phyloP scores from a whole-genome alignment of 2,888 invertebrate genomes.

The Pharmacophagus antenor region DNA sequence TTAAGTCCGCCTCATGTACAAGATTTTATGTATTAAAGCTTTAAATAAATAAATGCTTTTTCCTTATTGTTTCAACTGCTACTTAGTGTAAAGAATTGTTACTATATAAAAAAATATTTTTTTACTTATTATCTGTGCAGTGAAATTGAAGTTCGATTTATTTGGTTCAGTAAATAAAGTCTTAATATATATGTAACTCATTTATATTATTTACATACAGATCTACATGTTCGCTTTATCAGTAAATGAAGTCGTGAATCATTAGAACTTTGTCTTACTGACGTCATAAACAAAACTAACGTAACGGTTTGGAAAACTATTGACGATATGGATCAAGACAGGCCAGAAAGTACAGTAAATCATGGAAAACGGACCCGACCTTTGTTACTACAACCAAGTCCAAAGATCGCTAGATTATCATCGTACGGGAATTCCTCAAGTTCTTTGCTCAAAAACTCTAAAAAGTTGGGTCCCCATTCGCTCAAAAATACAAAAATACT shows the following conservation, averaged over 20 bases:
- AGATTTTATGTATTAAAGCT: no score
- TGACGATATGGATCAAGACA: slow-evolving; percentile 68
- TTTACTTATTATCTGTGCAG: slow-evolving; percentile 21
- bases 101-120: slow-evolving; percentile 13
- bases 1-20: no score
- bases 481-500: slow-evolving; percentile 52
- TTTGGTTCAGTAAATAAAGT: slow-evolving; percentile 22
- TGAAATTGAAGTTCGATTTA: slow-evolving; percentile 24
- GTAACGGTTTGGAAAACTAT: slow-evolving; percentile 31
- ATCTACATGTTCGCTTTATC: slow-evolving; percentile 8
- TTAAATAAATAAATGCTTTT: no score
- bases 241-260: slow-evolving; percentile 7
- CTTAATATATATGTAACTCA: slow-evolving; percentile 13
- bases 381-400: slow-evolving; percentile 66
- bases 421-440: slow-evolving; percentile 59
- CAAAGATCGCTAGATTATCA: slow-evolving; percentile 64
- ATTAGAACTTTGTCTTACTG: not conserved
- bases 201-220: slow-evolving; percentile 19
- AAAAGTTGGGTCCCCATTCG: slow-evolving; percentile 50
- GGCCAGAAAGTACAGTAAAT: slow-evolving; percentile 62
- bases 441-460: slow-evolving; percentile 56
- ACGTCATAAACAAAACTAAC: not conserved
- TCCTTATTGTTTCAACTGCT: no score
- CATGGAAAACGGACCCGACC: slow-evolving; percentile 74
- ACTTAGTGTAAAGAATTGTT: slow-evolving; percentile 6